A percentile compares a stretch with the other conserved stretches of the same genome.
Conservation (phyloP, 2,113 vertebrate genomes). For the Cyrtonyx montezumae region DNA sequence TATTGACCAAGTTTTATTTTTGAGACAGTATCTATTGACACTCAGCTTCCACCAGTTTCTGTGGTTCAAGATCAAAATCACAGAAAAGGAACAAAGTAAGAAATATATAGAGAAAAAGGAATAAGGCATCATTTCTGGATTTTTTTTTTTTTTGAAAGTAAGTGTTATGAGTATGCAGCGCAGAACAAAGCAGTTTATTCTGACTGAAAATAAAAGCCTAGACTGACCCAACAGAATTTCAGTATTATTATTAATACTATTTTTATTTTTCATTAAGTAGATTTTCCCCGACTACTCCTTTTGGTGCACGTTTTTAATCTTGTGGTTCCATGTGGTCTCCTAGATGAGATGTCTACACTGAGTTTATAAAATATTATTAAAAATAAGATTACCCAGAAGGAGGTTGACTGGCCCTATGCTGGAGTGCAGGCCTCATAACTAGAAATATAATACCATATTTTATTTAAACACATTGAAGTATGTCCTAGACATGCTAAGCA, state of each 20-base stretch:
- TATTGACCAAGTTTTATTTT: background rate
- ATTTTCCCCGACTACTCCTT: background rate
- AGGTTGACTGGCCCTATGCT: background rate
- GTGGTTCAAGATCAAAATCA: background rate
- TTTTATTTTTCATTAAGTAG: background rate
- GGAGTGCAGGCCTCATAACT: constrained; percentile 21
- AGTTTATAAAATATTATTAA: background rate
- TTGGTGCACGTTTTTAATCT: background rate
- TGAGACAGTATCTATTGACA: background rate
- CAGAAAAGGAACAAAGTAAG: background rate
- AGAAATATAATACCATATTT: background rate
- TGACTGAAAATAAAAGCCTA: background rate
- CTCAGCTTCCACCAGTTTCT: background rate
- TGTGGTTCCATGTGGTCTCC: background rate
- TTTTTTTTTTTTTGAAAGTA: background rate
- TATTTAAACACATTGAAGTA: background rate
- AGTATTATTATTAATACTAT: background rate
- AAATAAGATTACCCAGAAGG: constrained; percentile 1
- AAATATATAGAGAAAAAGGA: background rate
- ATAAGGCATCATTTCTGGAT: background rate
- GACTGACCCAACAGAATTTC: background rate
- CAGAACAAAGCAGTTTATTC: background rate
- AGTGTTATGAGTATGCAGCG: background rate
- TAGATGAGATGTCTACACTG: background rate
- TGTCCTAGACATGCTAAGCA: background rate